Evolutionary conservation across 2,888 invertebrate genomes (phyloP), one percentile per base, ranked within the genome.

Genomic region (Thumatha senex): DNA sequence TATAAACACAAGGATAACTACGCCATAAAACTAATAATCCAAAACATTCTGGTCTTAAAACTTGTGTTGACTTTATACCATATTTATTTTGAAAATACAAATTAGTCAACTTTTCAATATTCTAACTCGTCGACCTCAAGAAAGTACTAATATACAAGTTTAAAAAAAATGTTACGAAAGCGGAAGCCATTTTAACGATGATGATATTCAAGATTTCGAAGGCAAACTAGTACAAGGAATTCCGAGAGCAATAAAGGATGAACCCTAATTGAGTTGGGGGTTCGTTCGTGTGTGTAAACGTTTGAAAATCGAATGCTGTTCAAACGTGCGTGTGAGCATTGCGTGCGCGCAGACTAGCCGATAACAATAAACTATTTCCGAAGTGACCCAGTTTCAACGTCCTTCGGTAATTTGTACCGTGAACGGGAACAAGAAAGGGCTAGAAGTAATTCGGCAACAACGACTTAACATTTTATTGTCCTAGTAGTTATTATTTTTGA

Each of bases 341-440:
- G 83, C 88, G 86, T 88, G 86, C 76, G 86, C 87, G 87, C 89
- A 82, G 80, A 78, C 84, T 82, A 82, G 85, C 84, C 89, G 89
- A 90, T 91, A 91, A 91, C 91, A 91, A 91, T 91, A 90, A 90
- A 90, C 89, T 91, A 91, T 91, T 91, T 91, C 89, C 90, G 91
- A 91, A 91, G 89, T 91, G 91, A 90, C 90, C 90, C 83, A 91
- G 88, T 89, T 91, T 76, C 78, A 79, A 85, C 90, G 91, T 91
- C 91, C 91, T 91, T 91, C 90, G 78, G 84, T 74, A 89, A 89
- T 89, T 87, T 85, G 89, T 89, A 82, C 86, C 82, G 87, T 82
- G 84, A 82, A 82, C 86, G 87, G 90, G 89, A 90, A 88, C 87
- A 88, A 89, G 89, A 91, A 90, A 89, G 89, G 89, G 89, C 87